Percentiles rank a stretch among this genome's conserved stretches.
Conservation (phyloP, 2,888 invertebrate species). For the Spialia ferax region DNA sequence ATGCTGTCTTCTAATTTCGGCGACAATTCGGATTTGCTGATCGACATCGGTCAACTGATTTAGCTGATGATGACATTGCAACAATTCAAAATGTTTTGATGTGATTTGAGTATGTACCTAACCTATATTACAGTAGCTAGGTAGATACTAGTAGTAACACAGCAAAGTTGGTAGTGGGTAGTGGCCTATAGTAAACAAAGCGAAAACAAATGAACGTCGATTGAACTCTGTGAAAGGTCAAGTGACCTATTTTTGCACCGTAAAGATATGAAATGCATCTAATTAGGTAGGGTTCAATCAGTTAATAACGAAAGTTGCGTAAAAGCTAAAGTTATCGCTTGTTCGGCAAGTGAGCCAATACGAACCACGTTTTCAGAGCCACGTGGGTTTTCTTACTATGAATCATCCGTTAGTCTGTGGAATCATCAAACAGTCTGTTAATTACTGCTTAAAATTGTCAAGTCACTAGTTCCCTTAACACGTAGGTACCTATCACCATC, state of each 20-base stretch:
- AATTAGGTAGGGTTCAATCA: conserved; percentile 20
- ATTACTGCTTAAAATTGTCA: background rate
- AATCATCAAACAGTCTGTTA: background rate
- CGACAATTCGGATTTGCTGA: too few relatives aligned
- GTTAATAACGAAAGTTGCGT: conserved; percentile 11
- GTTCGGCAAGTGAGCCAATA: background rate
- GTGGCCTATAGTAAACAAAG: conserved; percentile 13
- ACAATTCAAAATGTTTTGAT: too few relatives aligned
- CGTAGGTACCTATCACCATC: background rate
- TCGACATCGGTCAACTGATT: too few relatives aligned
- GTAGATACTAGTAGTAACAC: background rate
- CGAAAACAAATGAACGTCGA: conserved; percentile 24
- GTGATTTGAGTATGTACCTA: background rate
- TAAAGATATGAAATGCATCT: conserved; percentile 9
- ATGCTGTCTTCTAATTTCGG: too few relatives aligned
- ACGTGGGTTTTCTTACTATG: background rate
- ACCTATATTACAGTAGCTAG: too few relatives aligned
- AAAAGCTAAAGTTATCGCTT: background rate
- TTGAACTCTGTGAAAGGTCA: conserved; percentile 19
- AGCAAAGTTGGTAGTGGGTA: background rate
- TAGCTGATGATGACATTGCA: too few relatives aligned
- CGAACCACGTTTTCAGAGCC: background rate
- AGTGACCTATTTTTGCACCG: conserved; percentile 16
- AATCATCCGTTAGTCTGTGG: too few relatives aligned
- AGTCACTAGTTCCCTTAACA: background rate